Evolutionary conservation across 1,140 invertebrate species (phyloP), one percentile per base, ranked within the genome.

Genomic region (Nylanderia fulva): DNA sequence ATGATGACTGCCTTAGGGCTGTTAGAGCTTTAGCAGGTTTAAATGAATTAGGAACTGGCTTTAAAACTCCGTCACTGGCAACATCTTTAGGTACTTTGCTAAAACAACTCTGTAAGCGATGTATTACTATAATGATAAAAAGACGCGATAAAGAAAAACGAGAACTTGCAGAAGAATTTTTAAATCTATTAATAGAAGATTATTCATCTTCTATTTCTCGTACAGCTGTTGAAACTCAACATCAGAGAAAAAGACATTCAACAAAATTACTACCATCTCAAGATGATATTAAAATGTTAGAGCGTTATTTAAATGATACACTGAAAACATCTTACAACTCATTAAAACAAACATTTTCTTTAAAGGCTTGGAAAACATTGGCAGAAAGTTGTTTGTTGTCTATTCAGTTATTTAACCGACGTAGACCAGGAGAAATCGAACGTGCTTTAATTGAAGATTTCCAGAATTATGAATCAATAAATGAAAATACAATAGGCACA

Each of bases 381-480:
- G 24, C 24, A 11, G 45, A 69, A 69, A 4, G 24, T 45, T 48
- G 66, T 69, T 15, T 69, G 3, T 1, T 69, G 7, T 69, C 45
- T 9, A 48, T 68, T 29, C 15, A 48, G 4, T 69, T 52, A 69
- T 69, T 69, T 18, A 69, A 69, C 7, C 42, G 66, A 9, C 66
- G 66, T 29, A 69, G 66, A 29, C 15, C 42, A 29, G 66, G 66
- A n/a, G 45, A 69, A 69, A 48, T 69, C 1, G 63, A 66, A 39
- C 63, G 63, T 39, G 63, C 63, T 66, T 68, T 68, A 48, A 45
- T 68, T 11, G 42, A 69, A 69, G 45, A 71, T 3, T 71, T 71
- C 0, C 2, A 71, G 1, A 54, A 33, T 21, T 33, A 21, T 54
- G 2, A 71, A 54, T 1, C 48, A 71, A 18, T 71, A 0, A 71